A percentile compares a stretch with the other conserved stretches of the same genome.
These are phyloP conservation scores for Zootermopsis nevadensis DNA, from an alignment of 2,888 invertebrate species.

Conservation along the genomic window DNA sequence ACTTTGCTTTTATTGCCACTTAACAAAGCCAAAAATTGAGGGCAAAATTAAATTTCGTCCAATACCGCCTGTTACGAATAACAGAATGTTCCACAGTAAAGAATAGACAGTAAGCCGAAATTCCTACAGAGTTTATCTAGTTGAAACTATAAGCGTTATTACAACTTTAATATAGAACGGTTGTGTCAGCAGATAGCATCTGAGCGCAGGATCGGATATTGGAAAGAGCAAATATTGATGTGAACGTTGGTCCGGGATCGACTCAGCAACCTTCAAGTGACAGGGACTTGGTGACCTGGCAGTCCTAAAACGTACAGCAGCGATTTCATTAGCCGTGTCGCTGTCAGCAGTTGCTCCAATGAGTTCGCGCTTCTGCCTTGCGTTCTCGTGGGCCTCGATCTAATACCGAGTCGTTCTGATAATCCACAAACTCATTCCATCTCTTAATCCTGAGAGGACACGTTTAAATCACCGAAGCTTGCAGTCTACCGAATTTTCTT, in stretches of 20 bases:
- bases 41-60: not conserved
- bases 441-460: no score
- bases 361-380: not conserved
- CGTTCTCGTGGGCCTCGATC: not conserved
- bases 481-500: no score
- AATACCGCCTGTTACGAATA: not conserved
- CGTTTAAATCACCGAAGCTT: no score
- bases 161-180: conserved; percentile 19
- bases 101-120: not conserved
- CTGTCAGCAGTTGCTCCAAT: not conserved
- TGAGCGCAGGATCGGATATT: conserved; percentile 5
- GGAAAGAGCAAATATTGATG: conserved; percentile 27
- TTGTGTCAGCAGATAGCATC: conserved; percentile 6
- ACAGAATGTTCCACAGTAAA: not conserved
- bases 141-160: conserved; percentile 19
- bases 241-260: not conserved
- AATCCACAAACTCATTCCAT: no score
- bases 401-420: not conserved
- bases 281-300: not conserved
- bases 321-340: conserved; percentile 15
- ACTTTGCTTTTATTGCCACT: conserved; percentile 13
- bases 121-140: not conserved
- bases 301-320: not conserved
- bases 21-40: not conserved
- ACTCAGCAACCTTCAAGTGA: conserved; percentile 5